Base-by-base conservation (phyloP, 2,797 vertebrate species). In the Podargus strigoides region DNA sequence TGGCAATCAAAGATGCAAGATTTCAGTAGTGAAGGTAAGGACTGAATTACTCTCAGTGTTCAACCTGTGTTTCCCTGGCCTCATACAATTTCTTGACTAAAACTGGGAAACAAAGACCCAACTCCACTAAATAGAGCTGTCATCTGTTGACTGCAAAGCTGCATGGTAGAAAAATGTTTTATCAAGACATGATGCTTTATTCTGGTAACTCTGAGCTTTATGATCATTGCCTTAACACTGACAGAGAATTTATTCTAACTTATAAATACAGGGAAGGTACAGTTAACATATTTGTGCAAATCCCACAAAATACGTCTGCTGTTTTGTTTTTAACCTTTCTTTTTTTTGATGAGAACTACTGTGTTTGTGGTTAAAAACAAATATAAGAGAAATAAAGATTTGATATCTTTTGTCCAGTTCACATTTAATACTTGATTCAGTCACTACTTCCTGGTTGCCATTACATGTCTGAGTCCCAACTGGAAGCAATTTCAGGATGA, bases 131-230 rank as follows among this genome's bases (percentile, higher is more conserved):
- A 92, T 9, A 76, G 26, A 91, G 56, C 42, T 82, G 73, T 69
- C 6, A 4, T 39, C 47, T 93, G 81, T 88, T 93, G 69, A 44
- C 42, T 69, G 42, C 70, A 55, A 96, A 92, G 30, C 88, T 96
- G 58, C 56, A 77, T 47, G 32, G 46, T 50, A 90, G 74, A 81
- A 89, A 91, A 87, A 73, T 26, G 10, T 77, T 90, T 91, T 87
- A 67, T 72, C 46, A 82, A 90, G 72, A 26, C 52, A 60, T 10
- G 22, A 77, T 56, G 39, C 37, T 89, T 88, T 89, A 91, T 94
- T 97, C 72, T 82, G 85, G 49, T 20, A 74, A 79, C 89, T 94
- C 69, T 87, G 84, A 91, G 72, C 32, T 96, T 91, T 68, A 92
- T 9, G 11, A 63, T 63, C 22, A 59, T 75, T 62, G 63, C 79